Conservation (phyloP, 2,113 vertebrate species). For the Tympanuchus pallidicinctus region DNA sequence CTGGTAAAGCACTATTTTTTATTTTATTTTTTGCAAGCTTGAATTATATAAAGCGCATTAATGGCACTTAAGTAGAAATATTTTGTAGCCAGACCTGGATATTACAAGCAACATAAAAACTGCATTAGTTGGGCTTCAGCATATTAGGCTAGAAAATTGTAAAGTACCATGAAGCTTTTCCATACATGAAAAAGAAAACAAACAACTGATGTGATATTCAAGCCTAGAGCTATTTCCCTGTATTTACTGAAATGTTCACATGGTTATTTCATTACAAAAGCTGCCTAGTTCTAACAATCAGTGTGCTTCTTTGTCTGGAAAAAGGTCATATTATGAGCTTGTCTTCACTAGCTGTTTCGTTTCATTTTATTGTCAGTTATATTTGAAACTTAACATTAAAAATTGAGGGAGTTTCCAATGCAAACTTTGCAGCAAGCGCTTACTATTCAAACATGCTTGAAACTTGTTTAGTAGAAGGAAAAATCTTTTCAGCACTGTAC, state of each 20-base stretch:
- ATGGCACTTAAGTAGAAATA: background rate
- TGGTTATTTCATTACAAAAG: background rate
- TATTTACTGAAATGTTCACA: background rate
- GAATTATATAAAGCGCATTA: background rate
- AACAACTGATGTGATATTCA: background rate
- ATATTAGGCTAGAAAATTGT: background rate
- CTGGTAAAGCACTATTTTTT: background rate
- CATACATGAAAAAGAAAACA: background rate
- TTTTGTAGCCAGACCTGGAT: background rate
- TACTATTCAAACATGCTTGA: background rate
- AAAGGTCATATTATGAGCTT: background rate
- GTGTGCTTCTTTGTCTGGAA: background rate
- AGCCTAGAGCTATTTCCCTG: background rate
- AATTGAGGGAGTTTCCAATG: background rate
- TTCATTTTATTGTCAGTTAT: background rate
- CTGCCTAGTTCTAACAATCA: background rate
- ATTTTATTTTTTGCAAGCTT: background rate
- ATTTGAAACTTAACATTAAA: background rate
- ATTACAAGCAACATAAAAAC: background rate
- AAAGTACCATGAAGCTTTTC: background rate
- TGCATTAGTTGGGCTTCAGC: background rate
- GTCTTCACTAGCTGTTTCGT: background rate
- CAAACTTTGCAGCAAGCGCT: background rate
- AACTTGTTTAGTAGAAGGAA: background rate
- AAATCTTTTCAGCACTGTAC: background rate